These are phyloP conservation scores for Platypus cylindrus DNA, from an alignment of 2,888 invertebrate species.

Conservation along the genomic window DNA sequence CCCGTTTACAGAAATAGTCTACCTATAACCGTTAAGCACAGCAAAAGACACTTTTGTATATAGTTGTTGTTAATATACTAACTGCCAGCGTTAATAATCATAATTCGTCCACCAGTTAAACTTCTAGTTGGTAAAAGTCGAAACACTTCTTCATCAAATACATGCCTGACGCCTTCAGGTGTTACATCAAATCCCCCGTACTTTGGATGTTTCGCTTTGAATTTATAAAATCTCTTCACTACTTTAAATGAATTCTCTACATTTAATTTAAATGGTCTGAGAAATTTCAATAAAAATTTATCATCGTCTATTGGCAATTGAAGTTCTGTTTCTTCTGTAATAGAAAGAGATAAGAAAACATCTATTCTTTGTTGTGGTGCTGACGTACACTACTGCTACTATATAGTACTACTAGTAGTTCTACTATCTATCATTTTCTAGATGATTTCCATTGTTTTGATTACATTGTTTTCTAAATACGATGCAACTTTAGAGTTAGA, in stretches of 20 bases:
- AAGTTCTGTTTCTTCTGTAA: constrained; percentile 50
- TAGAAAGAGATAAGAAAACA: neutral
- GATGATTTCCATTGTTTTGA: no score
- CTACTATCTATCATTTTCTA: no score
- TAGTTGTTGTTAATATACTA: constrained; percentile 31
- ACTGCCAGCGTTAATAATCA: constrained; percentile 62
- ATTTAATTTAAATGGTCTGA: constrained; percentile 79
- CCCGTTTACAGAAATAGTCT: no score
- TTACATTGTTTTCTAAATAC: no score
- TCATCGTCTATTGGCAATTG: constrained; percentile 55
- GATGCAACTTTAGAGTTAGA: no score
- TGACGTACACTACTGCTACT: no score
- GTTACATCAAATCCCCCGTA: constrained; percentile 50
- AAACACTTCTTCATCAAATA: constrained; percentile 52
- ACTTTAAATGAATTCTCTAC: constrained; percentile 66
- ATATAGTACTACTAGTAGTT: no score
- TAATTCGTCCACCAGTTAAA: constrained; percentile 51
- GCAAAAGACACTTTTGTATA: no score
- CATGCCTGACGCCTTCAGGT: constrained; percentile 48
- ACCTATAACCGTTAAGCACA: no score
- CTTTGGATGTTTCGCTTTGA: constrained; percentile 48
- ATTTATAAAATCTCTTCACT: constrained; percentile 61
- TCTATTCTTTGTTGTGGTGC: no score
- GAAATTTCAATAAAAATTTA: constrained; percentile 61
- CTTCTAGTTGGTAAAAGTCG: constrained; percentile 57